Evolutionary conservation across 2,113 vertebrate genomes (phyloP).

Genomic region (Platichthys stellatus): DNA sequence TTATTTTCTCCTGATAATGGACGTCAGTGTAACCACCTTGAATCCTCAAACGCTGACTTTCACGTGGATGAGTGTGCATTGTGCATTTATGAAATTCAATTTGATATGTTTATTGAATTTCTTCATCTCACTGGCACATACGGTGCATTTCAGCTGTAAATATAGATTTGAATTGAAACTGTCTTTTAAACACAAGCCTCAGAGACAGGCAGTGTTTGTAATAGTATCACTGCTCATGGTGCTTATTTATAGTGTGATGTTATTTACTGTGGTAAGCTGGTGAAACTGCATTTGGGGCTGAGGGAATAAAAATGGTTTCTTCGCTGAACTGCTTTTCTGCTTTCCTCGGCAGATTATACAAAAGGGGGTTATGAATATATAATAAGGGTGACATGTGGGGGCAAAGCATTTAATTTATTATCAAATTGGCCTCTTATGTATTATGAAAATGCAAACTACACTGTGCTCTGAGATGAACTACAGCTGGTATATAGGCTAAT

Average conservation of each 20-base stretch:
- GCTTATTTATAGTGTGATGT: slow-evolving; percentile 42
- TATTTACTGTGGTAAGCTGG: slow-evolving; percentile 17
- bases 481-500: slow-evolving; percentile 7
- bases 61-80: neutral
- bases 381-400: slow-evolving; percentile 1
- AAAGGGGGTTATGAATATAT: slow-evolving; percentile 45
- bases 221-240: slow-evolving; percentile 28
- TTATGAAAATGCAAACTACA: slow-evolving; percentile 51
- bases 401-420: slow-evolving; percentile 48
- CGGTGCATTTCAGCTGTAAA: slow-evolving; percentile 13
- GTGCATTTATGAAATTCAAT: neutral
- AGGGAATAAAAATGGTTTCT: slow-evolving; percentile 15
- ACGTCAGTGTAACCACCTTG: neutral
- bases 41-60: neutral
- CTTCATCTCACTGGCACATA: neutral
- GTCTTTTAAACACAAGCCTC: slow-evolving; percentile 2
- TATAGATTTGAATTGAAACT: slow-evolving; percentile 4
- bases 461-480: slow-evolving; percentile 30
- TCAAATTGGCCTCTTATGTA: slow-evolving; percentile 31
- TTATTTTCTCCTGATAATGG: neutral
- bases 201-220: slow-evolving; percentile 13
- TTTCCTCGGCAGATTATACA: slow-evolving; percentile 3
- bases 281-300: slow-evolving; percentile 24
- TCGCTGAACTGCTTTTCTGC: neutral
- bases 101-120: neutral